These are phyloP conservation scores for Danaus chrysippus DNA, from an alignment of 2,888 invertebrate genomes.

Conservation along the genomic window DNA sequence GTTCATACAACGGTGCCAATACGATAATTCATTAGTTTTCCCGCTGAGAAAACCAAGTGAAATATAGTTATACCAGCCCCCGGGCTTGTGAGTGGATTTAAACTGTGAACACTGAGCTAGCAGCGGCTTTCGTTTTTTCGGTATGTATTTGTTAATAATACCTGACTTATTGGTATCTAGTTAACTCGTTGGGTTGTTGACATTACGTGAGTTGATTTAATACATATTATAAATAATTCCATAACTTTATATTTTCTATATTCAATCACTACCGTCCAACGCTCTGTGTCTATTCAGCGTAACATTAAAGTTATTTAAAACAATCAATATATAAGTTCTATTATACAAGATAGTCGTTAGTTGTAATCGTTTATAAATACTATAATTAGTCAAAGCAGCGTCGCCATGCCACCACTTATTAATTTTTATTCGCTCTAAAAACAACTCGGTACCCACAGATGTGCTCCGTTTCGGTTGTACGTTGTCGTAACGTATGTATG, in stretches of 20 bases:
- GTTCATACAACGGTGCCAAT: slow-evolving; percentile 18
- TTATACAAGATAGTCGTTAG: too few species aligned
- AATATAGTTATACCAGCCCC: slow-evolving; percentile 45
- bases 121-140: slow-evolving; percentile 36
- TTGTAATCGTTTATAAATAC: too few species aligned
- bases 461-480: background rate
- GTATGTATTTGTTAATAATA: slow-evolving; percentile 43
- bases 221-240: slow-evolving; percentile 17
- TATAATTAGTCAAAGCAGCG: too few species aligned
- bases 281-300: background rate
- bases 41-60: slow-evolving; percentile 67
- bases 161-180: background rate
- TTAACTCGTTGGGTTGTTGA: slow-evolving; percentile 42
- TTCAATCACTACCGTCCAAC: background rate
- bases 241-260: background rate
- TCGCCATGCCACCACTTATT: too few species aligned
- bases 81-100: slow-evolving; percentile 54
- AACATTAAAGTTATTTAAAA: background rate
- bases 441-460: background rate
- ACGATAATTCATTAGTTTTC: slow-evolving; percentile 67
- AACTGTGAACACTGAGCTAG: slow-evolving; percentile 36
- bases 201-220: slow-evolving; percentile 38
- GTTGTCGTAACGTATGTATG: background rate
- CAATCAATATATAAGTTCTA: too few species aligned
- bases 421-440: too few species aligned